Conservation (phyloP, 2,888 invertebrate genomes). For the Stomorhina lunata region DNA sequence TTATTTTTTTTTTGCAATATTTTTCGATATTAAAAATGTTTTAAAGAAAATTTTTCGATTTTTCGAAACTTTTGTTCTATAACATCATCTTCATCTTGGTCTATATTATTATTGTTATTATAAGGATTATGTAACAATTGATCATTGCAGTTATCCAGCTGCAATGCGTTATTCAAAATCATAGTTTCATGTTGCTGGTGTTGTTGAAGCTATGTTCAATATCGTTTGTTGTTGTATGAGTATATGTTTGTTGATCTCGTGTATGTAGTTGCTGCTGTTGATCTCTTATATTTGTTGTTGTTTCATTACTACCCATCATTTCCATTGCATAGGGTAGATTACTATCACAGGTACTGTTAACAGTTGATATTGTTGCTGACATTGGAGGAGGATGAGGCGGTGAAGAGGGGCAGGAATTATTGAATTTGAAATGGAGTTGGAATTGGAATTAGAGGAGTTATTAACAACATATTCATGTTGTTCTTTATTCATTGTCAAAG, state of each 20-base stretch:
- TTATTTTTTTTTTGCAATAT: no score
- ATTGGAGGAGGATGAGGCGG: slow-evolving; percentile 29
- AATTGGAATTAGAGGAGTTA: slow-evolving; percentile 20
- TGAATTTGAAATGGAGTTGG: slow-evolving; percentile 33
- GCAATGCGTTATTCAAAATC: slow-evolving; percentile 70
- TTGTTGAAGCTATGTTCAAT: slow-evolving; percentile 32
- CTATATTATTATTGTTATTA: slow-evolving; percentile 47
- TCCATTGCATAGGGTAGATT: slow-evolving; percentile 53
- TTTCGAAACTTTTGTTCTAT: slow-evolving; percentile 86
- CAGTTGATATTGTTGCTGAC: slow-evolving; percentile 66
- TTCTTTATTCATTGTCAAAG: slow-evolving; percentile 35
- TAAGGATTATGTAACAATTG: slow-evolving; percentile 53
- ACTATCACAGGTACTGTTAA: slow-evolving; percentile 79
- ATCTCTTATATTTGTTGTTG: slow-evolving; percentile 40
- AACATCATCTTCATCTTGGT: slow-evolving; percentile 80
- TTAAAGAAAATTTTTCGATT: no score
- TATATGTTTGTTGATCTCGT: slow-evolving; percentile 53
- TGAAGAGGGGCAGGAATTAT: slow-evolving; percentile 47
- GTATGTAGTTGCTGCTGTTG: slow-evolving; percentile 16
- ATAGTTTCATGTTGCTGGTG: slow-evolving; percentile 68
- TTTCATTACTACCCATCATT: slow-evolving; percentile 46
- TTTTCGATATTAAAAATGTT: no score
- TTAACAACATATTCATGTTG: slow-evolving; percentile 34
- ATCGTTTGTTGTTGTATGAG: slow-evolving; percentile 45
- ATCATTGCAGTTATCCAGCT: slow-evolving; percentile 48